phyloP scores from a whole-genome alignment of 2,797 vertebrate species.

The Typhlichthys eigenmanni region DNA sequence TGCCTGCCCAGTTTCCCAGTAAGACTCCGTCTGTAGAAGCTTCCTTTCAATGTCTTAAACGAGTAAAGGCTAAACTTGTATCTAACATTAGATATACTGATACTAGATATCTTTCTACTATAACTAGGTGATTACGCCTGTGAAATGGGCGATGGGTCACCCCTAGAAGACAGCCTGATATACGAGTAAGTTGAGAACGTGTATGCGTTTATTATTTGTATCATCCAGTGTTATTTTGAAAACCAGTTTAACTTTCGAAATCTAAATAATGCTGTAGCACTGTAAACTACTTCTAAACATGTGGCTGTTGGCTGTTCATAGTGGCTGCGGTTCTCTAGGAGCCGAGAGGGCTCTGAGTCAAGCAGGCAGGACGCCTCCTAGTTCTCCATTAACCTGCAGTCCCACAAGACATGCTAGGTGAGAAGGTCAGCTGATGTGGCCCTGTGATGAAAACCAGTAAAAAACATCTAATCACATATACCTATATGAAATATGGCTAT shows the following conservation, averaged over 20 bases:
- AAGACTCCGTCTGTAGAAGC: slow-evolving; percentile 38
- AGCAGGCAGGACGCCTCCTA: slow-evolving; percentile 78
- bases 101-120: slow-evolving; percentile 14
- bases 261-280: too few relatives aligned
- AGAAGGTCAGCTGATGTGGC: slow-evolving; percentile 31
- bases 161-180: slow-evolving; percentile 84
- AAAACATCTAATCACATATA: too few relatives aligned
- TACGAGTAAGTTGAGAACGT: slow-evolving; percentile 85
- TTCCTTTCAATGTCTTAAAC: slow-evolving; percentile 1
- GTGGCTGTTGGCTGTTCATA: slow-evolving; percentile 46
- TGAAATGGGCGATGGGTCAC: slow-evolving; percentile 76
- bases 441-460: too few relatives aligned
- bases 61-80: not conserved
- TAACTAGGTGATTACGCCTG: slow-evolving; percentile 81
- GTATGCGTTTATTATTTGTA: not conserved
- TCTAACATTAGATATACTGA: not conserved
- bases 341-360: slow-evolving; percentile 70
- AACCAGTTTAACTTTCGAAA: not conserved
- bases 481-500: not conserved
- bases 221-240: not conserved
- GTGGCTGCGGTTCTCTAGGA: slow-evolving; percentile 72
- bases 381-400: slow-evolving; percentile 75
- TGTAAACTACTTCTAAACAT: slow-evolving; percentile 4
- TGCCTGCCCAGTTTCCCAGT: slow-evolving; percentile 88
- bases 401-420: slow-evolving; percentile 84